These are phyloP conservation scores for Caloenas nicobarica DNA, from an alignment of 2,113 vertebrate species.

Conservation along the genomic window DNA sequence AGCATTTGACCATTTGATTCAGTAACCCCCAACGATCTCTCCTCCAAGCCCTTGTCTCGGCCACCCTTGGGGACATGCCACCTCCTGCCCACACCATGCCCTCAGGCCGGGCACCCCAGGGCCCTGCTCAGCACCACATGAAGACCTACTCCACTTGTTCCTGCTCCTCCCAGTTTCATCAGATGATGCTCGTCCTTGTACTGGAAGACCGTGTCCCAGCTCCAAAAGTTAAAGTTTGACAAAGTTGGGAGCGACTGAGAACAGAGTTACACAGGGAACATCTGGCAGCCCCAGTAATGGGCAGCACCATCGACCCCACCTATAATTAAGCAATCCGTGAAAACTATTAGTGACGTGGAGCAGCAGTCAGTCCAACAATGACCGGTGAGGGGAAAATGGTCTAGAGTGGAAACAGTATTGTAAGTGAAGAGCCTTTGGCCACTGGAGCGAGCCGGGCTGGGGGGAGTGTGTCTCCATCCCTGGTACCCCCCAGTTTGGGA, in stretches of 20 bases:
- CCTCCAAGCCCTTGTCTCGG: fast-evolving
- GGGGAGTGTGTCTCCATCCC: not conserved
- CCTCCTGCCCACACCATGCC: not conserved
- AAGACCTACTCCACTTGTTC: not conserved
- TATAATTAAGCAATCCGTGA: not conserved
- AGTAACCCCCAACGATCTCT: not conserved
- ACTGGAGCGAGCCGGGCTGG: fast-evolving
- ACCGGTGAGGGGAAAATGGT: not conserved
- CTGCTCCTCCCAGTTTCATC: not conserved
- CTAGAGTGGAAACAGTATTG: not conserved
- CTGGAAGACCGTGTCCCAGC: not conserved
- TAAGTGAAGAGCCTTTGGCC: fast-evolving
- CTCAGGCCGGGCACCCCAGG: too few relatives aligned
- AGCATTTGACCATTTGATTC: fast-evolving
- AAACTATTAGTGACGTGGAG: not conserved
- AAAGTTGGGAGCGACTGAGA: fast-evolving
- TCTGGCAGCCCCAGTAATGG: not conserved
- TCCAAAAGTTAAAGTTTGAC: not conserved
- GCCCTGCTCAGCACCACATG: not conserved
- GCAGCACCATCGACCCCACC: not conserved
- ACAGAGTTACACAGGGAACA: not conserved
- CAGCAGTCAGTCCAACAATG: not conserved
- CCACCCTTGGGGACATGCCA: not conserved
- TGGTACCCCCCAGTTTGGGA: not conserved
- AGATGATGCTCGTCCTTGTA: not conserved